A percentile compares a stretch with the other conserved stretches of the same genome.
Evolutionary conservation across 2,888 invertebrate genomes (phyloP).

Genomic region (Ceriagrion tenellum): DNA sequence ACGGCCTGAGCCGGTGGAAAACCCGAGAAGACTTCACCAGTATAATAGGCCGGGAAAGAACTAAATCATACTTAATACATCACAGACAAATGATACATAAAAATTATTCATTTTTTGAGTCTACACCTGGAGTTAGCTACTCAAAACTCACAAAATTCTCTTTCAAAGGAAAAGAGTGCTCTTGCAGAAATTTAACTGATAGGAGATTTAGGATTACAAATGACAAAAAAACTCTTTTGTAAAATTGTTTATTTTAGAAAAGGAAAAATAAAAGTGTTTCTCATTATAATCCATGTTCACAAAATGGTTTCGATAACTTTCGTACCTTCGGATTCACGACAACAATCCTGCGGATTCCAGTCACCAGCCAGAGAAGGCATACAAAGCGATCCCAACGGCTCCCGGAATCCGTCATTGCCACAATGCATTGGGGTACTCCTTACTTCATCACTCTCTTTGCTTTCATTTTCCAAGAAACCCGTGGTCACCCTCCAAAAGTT

Average conservation of each 20-base stretch:
- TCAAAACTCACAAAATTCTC: too few relatives aligned
- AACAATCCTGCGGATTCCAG: conserved; percentile 43
- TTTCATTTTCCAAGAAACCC: conserved; percentile 11
- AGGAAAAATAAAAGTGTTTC: conserved; percentile 67
- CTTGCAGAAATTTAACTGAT: neutral
- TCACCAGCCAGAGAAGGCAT: too few relatives aligned
- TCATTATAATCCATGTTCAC: conserved; percentile 67
- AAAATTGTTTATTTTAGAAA: conserved; percentile 67
- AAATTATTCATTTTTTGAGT: too few relatives aligned
- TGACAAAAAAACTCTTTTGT: conserved; percentile 22
- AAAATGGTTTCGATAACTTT: conserved; percentile 65
- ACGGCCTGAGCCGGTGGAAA: too few relatives aligned
- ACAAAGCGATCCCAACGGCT: neutral
- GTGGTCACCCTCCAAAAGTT: neutral
- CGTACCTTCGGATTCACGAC: conserved; percentile 65
- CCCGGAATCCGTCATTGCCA: conserved; percentile 32
- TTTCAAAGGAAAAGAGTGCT: too few relatives aligned
- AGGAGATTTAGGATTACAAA: neutral
- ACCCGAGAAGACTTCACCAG: too few relatives aligned
- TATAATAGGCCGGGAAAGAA: too few relatives aligned
- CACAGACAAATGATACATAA: too few relatives aligned
- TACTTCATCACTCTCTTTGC: neutral
- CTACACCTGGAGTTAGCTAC: too few relatives aligned
- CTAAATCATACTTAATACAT: too few relatives aligned
- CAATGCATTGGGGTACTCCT: conserved; percentile 40